phyloP scores from a whole-genome alignment of 1,140 invertebrate species.

The Drosophila ercepeae region DNA sequence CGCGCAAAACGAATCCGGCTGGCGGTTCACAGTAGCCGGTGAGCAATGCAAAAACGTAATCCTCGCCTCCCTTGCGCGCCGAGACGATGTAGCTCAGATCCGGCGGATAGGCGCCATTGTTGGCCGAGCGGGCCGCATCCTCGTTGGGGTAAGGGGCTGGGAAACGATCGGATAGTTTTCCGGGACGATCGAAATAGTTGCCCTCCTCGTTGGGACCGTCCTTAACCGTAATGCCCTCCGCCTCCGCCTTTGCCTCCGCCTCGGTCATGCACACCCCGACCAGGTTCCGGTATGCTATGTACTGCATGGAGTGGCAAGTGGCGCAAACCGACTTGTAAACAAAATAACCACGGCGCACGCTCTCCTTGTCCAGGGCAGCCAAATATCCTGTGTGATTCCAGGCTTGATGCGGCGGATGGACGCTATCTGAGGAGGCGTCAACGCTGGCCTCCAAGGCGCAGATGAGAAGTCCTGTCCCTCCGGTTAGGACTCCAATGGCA shows the following conservation, averaged over 20 bases:
- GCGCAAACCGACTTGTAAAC: slow-evolving; percentile 99
- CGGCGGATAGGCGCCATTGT: slow-evolving; percentile 96
- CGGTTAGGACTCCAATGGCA: slow-evolving; percentile 88
- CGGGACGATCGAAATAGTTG: slow-evolving; percentile 95
- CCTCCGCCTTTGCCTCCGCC: slow-evolving; percentile 96
- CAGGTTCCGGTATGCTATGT: slow-evolving; percentile 95
- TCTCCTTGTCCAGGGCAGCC: slow-evolving; percentile 90
- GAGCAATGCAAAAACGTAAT: slow-evolving; percentile 97
- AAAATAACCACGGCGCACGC: slow-evolving; percentile 96
- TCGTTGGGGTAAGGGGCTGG: slow-evolving; percentile 97
- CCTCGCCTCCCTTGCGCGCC: slow-evolving; percentile 94
- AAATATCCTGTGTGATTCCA: slow-evolving; percentile 93
- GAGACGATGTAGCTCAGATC: slow-evolving; percentile 96
- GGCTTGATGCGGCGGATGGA: slow-evolving; percentile 91
- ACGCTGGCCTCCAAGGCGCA: slow-evolving; percentile 94
- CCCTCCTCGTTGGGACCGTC: slow-evolving; percentile 98
- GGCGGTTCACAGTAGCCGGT: slow-evolving; percentile 98
- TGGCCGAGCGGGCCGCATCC: slow-evolving; percentile 97
- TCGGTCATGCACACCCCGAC: slow-evolving; percentile 95
- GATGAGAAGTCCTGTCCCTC: slow-evolving; percentile 90
- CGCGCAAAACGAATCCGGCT: slow-evolving; percentile 92
- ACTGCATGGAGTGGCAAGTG: slow-evolving; percentile 98
- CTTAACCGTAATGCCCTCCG: slow-evolving; percentile 92
- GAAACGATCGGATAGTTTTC: slow-evolving; percentile 96
- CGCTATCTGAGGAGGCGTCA: slow-evolving; percentile 90